phyloP scores from a whole-genome alignment of 37 sponge, comb jelly and placozoan genomes.

The Aphrocallistes beatrix region DNA sequence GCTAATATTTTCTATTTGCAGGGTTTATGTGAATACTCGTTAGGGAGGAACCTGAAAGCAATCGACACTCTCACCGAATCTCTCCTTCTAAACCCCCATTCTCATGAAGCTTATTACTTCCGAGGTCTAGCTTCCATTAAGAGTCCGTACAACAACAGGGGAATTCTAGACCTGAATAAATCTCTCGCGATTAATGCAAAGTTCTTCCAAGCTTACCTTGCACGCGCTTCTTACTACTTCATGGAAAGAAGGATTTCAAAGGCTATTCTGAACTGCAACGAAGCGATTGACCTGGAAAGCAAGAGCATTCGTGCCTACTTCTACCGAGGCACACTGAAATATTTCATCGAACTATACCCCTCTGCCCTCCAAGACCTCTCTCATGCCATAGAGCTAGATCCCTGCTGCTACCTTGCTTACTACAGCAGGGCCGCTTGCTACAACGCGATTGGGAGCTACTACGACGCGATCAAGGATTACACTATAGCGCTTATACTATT shows the following conservation, averaged over 20 bases:
- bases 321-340: slow-evolving; percentile 76
- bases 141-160: slow-evolving; percentile 22
- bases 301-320: slow-evolving; percentile 63
- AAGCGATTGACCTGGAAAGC: slow-evolving; percentile 64
- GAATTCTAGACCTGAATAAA: slow-evolving; percentile 62
- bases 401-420: slow-evolving; percentile 36
- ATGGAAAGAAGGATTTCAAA: slow-evolving; percentile 51
- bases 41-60: slow-evolving; percentile 31
- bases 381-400: slow-evolving; percentile 35
- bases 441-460: slow-evolving; percentile 30
- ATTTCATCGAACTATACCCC: slow-evolving; percentile 27
- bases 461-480: slow-evolving; percentile 66
- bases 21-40: slow-evolving; percentile 40
- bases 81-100: slow-evolving; percentile 24
- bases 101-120: slow-evolving; percentile 55
- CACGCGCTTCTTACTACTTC: slow-evolving; percentile 61
- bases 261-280: slow-evolving; percentile 89
- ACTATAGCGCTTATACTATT: slow-evolving; percentile 29
- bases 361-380: slow-evolving; percentile 71
- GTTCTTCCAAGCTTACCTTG: slow-evolving; percentile 60
- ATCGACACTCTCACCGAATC: slow-evolving; percentile 43
- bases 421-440: slow-evolving; percentile 85
- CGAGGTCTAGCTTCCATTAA: slow-evolving; percentile 61
- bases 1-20: slow-evolving; percentile 39
- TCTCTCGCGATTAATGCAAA: slow-evolving; percentile 62